Evolutionary conservation across 2,797 vertebrate species (phyloP).

Genomic region (Chelon labrosus): DNA sequence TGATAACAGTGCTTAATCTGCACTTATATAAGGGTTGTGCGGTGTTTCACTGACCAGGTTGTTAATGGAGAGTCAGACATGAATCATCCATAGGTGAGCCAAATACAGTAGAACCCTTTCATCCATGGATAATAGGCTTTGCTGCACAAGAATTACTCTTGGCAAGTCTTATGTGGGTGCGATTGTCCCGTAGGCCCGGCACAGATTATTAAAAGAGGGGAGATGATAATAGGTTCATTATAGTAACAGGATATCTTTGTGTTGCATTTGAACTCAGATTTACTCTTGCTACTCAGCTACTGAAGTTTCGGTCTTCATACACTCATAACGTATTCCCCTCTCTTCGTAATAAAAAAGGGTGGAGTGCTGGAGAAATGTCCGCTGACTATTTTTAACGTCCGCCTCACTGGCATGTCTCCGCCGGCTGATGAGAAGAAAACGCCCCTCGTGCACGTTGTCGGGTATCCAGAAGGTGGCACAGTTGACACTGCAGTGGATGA

Average conservation of each 20-base stretch:
- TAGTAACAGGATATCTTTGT: constrained; percentile 33
- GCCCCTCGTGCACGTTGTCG: constrained; percentile 29
- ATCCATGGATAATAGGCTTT: constrained; percentile 75
- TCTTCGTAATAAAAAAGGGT: constrained; percentile 55
- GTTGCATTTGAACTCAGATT: constrained; percentile 10
- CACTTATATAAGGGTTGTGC: background rate
- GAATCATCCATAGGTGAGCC: constrained; percentile 61
- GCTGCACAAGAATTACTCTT: constrained; percentile 52
- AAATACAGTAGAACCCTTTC: constrained; percentile 60
- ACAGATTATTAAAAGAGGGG: constrained; percentile 49
- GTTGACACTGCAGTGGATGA: constrained; percentile 60
- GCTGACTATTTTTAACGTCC: constrained; percentile 49
- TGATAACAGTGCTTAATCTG: constrained; percentile 17
- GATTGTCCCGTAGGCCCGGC: constrained; percentile 47
- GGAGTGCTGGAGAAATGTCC: constrained; percentile 39
- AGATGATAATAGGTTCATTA: constrained; percentile 44
- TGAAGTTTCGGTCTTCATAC: constrained; percentile 16
- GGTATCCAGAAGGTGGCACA: constrained; percentile 76
- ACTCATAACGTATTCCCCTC: constrained; percentile 20
- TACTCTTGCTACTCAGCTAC: background rate
- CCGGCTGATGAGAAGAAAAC: constrained; percentile 45
- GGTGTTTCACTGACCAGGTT: constrained; percentile 28
- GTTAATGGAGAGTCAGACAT: constrained; percentile 52
- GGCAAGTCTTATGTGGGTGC: constrained; percentile 39
- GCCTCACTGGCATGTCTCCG: constrained; percentile 45